phyloP scores from a whole-genome alignment of 2,888 invertebrate genomes.

The Carabus problematicus region DNA sequence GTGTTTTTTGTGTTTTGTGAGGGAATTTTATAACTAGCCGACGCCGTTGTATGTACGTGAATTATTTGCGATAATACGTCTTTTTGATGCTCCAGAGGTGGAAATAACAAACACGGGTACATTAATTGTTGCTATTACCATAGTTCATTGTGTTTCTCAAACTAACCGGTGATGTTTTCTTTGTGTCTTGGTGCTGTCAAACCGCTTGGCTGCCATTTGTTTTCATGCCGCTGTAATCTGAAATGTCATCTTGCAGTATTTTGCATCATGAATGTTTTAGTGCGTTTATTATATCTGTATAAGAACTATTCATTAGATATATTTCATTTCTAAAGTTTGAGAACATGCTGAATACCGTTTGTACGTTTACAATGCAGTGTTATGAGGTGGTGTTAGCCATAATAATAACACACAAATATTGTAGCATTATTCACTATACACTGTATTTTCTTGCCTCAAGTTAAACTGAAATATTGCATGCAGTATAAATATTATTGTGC shows the following conservation, averaged over 20 bases:
- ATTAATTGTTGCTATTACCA: conserved; percentile 37
- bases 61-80: conserved; percentile 60
- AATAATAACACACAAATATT: no score
- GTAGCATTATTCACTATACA: no score
- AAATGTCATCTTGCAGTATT: conserved; percentile 55
- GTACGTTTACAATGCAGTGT: not conserved
- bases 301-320: not conserved
- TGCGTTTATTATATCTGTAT: not conserved
- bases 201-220: conserved; percentile 65
- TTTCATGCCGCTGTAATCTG: conserved; percentile 58
- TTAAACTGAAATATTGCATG: no score
- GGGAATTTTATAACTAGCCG: conserved; percentile 65
- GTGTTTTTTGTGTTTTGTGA: conserved; percentile 68
- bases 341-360: not conserved
- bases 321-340: not conserved
- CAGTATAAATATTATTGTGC: no score
- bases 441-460: no score
- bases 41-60: conserved; percentile 67
- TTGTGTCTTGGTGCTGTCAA: conserved; percentile 65
- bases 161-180: conserved; percentile 55
- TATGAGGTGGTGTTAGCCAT: no score
- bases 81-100: conserved; percentile 55
- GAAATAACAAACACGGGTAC: conserved; percentile 55
- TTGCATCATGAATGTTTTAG: conserved; percentile 30
- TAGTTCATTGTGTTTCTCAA: conserved; percentile 39